A percentile compares a stretch with the other conserved stretches of the same genome.
Evolutionary conservation across 30 jellyfish, hydroid and myxozoan species (phyloP).

Genomic region (Aurelia aurita): DNA sequence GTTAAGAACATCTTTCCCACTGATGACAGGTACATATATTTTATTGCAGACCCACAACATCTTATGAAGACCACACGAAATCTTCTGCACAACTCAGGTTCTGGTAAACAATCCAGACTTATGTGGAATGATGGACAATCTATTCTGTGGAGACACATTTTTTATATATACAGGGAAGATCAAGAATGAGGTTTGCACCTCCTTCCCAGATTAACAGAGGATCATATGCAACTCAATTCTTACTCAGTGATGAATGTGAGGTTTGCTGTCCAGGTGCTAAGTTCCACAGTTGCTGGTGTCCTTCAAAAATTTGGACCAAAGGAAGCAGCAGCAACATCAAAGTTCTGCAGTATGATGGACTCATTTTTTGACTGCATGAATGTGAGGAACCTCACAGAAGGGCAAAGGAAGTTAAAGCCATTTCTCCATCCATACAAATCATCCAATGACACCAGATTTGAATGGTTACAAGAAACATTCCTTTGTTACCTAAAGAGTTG

Average conservation of each 20-base stretch:
- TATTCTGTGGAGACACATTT: slow-evolving; percentile 34
- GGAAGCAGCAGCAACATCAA: slow-evolving; percentile 30
- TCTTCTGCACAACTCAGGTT: slow-evolving; percentile 27
- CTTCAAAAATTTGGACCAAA: slow-evolving; percentile 10
- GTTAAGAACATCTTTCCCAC: slow-evolving; percentile 16
- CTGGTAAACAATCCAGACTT: slow-evolving; percentile 17
- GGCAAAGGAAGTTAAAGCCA: slow-evolving; percentile 11
- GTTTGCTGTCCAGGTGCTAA: slow-evolving; percentile 40
- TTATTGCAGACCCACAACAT: slow-evolving; percentile 54
- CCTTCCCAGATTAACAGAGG: slow-evolving; percentile 30
- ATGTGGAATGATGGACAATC: slow-evolving; percentile 51
- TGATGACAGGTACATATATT: slow-evolving; percentile 20
- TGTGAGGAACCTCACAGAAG: slow-evolving; percentile 45
- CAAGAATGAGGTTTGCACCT: slow-evolving; percentile 37
- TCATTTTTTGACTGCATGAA: slow-evolving; percentile 25
- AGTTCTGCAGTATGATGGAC: slow-evolving; percentile 6
- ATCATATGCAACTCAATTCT: slow-evolving; percentile 23
- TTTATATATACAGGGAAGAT: slow-evolving; percentile 14
- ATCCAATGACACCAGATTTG: slow-evolving; percentile 27
- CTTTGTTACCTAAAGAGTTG: slow-evolving; percentile 17
- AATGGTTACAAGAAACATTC: slow-evolving; percentile 37
- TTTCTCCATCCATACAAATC: slow-evolving; percentile 41
- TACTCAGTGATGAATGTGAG: slow-evolving; percentile 52
- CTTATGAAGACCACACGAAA: slow-evolving; percentile 37
- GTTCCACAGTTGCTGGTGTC: slow-evolving; percentile 30